These are phyloP conservation scores for Noctuana brunneofusca DNA, from an alignment of 2,888 invertebrate species.

Conservation along the genomic window DNA sequence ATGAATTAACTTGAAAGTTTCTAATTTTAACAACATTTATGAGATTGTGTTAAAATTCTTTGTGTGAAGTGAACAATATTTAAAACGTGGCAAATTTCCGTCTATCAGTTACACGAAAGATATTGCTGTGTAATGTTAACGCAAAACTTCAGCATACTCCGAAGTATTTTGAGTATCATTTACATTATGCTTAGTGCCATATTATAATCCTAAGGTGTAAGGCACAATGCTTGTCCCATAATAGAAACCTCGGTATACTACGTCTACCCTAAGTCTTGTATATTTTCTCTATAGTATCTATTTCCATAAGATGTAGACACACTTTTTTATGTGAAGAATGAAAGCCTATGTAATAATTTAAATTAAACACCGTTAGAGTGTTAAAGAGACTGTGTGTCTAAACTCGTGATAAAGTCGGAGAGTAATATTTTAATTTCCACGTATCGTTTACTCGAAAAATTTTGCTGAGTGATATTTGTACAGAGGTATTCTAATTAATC, in stretches of 20 bases:
- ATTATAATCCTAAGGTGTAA: not conserved
- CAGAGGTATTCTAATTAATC: not conserved
- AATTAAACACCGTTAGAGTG: not conserved
- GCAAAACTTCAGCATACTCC: not conserved
- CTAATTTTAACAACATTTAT: conserved; percentile 24
- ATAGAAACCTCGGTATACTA: too few relatives aligned
- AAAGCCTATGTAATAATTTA: too few relatives aligned
- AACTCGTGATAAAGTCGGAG: conserved; percentile 11
- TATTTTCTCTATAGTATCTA: too few relatives aligned
- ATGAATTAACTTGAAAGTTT: not conserved
- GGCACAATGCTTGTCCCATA: too few relatives aligned
- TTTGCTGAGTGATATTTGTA: conserved; percentile 11
- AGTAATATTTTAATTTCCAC: conserved; percentile 23
- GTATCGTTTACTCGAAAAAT: conserved; percentile 18
- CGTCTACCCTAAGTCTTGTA: too few relatives aligned
- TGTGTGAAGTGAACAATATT: not conserved
- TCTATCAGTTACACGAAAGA: not conserved
- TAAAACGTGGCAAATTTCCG: conserved; percentile 3
- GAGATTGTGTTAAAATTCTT: conserved; percentile 1
- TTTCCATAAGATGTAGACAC: not conserved
- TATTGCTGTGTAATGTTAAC: conserved; percentile 2
- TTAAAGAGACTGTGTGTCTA: not conserved
- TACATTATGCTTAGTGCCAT: not conserved
- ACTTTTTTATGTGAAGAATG: too few relatives aligned
- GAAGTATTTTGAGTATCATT: not conserved